Conservation (phyloP, 1,140 invertebrate species). For the Neocloeon triangulifer region DNA sequence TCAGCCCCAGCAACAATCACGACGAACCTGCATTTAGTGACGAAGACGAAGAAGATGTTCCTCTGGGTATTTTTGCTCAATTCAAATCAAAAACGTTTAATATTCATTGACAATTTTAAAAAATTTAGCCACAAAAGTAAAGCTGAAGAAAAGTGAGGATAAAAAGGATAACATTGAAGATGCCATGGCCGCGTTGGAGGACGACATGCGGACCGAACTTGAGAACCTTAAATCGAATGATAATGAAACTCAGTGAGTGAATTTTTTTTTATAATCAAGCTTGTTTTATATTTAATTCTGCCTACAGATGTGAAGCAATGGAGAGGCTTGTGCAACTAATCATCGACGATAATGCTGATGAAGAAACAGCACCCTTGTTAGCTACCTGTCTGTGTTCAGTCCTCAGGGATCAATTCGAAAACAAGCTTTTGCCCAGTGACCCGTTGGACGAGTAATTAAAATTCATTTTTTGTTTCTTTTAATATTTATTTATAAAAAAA, state of each 20-base stretch:
- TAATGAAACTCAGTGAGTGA: too few relatives aligned
- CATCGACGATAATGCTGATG: constrained; percentile 36
- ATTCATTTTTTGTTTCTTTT: constrained; percentile 4
- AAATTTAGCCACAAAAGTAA: too few relatives aligned
- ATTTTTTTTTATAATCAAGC: too few relatives aligned
- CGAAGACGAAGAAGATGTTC: constrained; percentile 66
- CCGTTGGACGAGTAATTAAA: constrained; percentile 22
- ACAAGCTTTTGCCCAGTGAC: constrained; percentile 24
- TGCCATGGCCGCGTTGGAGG: too few relatives aligned
- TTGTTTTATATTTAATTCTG: too few relatives aligned
- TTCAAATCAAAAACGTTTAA: too few relatives aligned
- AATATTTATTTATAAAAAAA: constrained; percentile 9
- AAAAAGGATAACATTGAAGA: too few relatives aligned
- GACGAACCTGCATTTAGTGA: constrained; percentile 57
- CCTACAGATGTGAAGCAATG: constrained; percentile 38
- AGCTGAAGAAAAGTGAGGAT: too few relatives aligned
- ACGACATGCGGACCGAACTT: too few relatives aligned
- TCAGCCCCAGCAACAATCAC: constrained; percentile 20
- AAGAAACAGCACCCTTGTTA: constrained; percentile 28
- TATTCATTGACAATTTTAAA: too few relatives aligned
- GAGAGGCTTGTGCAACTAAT: constrained; percentile 41
- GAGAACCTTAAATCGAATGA: too few relatives aligned
- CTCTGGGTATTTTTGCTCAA: constrained; percentile 49
- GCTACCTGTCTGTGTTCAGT: constrained; percentile 24
- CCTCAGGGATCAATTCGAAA: constrained; percentile 23